Percentiles rank a stretch among this genome's conserved stretches.
phyloP scores from a whole-genome alignment of 2,888 invertebrate genomes.

The Dryocosmus kuriphilus region DNA sequence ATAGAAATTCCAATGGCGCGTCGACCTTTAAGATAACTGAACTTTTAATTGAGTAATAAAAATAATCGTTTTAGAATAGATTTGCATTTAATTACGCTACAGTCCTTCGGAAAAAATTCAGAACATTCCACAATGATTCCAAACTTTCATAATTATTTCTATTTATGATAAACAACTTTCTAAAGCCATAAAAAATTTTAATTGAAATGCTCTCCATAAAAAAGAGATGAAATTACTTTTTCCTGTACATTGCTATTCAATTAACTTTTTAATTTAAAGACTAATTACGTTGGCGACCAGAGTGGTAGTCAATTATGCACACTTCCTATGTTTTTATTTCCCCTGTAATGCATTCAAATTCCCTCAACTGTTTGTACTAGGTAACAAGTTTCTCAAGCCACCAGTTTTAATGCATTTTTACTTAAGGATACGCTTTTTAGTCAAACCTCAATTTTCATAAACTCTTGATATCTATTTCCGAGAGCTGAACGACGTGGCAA shows the following conservation, averaged over 20 bases:
- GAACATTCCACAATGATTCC: too few species aligned
- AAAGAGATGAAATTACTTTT: constrained; percentile 3
- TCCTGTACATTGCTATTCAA: background rate
- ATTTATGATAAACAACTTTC: background rate
- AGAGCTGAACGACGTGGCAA: too few species aligned
- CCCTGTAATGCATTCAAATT: background rate
- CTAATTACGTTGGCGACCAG: constrained; percentile 12
- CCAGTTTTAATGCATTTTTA: background rate
- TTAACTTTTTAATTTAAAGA: constrained; percentile 30
- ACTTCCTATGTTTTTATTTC: constrained; percentile 4
- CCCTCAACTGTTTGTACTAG: background rate
- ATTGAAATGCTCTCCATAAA: background rate
- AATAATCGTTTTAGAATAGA: too few species aligned
- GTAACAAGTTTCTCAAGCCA: background rate
- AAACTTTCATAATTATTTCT: background rate
- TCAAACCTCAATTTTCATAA: background rate
- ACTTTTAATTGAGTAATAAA: background rate
- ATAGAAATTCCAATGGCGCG: background rate
- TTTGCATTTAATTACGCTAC: too few species aligned
- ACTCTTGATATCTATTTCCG: background rate
- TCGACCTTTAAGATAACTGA: constrained; percentile 32
- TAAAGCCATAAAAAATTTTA: background rate
- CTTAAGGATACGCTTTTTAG: background rate
- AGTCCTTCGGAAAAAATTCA: too few species aligned
- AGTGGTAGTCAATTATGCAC: constrained; percentile 25